Conservation (phyloP, 2,888 invertebrate species). For the Pedicia rivosa region DNA sequence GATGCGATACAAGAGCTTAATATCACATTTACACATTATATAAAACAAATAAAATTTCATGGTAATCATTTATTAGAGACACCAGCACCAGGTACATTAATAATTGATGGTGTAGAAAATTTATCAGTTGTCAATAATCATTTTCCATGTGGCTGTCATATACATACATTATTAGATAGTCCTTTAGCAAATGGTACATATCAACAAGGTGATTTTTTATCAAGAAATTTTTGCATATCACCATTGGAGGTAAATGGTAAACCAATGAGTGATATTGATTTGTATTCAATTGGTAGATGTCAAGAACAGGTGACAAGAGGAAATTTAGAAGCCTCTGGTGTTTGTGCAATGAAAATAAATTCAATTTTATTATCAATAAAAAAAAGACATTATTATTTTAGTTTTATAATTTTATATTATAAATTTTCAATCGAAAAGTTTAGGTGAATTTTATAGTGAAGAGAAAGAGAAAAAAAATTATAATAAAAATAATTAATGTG, state of each 20-base stretch:
- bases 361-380: too few species aligned
- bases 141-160: constrained; percentile 75
- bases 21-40: constrained; percentile 50
- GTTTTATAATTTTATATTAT: too few species aligned
- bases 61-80: constrained; percentile 73
- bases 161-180: constrained; percentile 58
- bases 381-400: too few species aligned
- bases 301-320: constrained; percentile 50
- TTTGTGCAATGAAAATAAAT: too few species aligned
- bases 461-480: too few species aligned
- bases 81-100: constrained; percentile 47
- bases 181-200: constrained; percentile 52
- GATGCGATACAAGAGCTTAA: constrained; percentile 64
- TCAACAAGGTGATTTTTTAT: constrained; percentile 43
- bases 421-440: too few species aligned
- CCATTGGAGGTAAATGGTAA: constrained; percentile 69
- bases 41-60: constrained; percentile 54
- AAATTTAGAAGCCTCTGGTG: constrained; percentile 43
- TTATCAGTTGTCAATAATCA: constrained; percentile 62
- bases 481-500: too few species aligned
- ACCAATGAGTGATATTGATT: constrained; percentile 49
- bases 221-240: constrained; percentile 71
- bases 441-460: too few species aligned
- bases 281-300: constrained; percentile 48
- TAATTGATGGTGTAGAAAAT: constrained; percentile 53